phyloP scores from a whole-genome alignment of 2,797 vertebrate genomes.

The Sebastes elongatus region DNA sequence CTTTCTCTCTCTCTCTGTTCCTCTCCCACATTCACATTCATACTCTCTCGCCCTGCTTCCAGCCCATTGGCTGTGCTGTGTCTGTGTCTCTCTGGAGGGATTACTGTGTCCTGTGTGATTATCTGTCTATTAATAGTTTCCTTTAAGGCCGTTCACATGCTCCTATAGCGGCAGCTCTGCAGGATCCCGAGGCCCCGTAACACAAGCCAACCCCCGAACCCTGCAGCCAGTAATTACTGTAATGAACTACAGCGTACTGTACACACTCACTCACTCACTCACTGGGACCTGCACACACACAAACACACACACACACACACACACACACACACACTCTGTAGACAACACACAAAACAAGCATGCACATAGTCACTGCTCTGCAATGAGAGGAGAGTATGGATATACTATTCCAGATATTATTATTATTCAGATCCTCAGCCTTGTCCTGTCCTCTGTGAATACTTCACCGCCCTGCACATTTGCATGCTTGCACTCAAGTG shows the following conservation, averaged over 20 bases:
- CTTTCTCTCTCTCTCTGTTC: background rate
- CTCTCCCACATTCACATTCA: background rate
- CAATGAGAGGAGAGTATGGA: background rate
- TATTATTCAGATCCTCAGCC: background rate
- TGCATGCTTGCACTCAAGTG: background rate
- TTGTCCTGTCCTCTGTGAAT: background rate
- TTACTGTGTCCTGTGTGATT: slow-evolving; percentile 71
- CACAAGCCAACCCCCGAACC: slow-evolving; percentile 5
- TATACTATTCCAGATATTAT: background rate
- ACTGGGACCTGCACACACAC: background rate
- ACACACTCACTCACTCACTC: background rate
- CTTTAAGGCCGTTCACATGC: slow-evolving; percentile 67
- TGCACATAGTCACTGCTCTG: background rate
- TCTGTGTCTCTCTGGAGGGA: slow-evolving; percentile 46
- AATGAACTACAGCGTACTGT: slow-evolving; percentile 17
- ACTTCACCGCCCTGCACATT: background rate
- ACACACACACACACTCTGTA: background rate
- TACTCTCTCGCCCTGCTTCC: slow-evolving; percentile 15
- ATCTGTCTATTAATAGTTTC: slow-evolving; percentile 75
- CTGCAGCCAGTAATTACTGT: slow-evolving; percentile 43
- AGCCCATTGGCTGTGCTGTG: slow-evolving; percentile 24
- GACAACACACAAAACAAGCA: background rate
- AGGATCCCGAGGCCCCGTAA: slow-evolving; percentile 6
- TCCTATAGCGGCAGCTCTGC: slow-evolving; percentile 32
- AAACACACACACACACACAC: background rate